Evolutionary conservation across 2,113 vertebrate genomes (phyloP).

Genomic region (Cyanistes caeruleus): DNA sequence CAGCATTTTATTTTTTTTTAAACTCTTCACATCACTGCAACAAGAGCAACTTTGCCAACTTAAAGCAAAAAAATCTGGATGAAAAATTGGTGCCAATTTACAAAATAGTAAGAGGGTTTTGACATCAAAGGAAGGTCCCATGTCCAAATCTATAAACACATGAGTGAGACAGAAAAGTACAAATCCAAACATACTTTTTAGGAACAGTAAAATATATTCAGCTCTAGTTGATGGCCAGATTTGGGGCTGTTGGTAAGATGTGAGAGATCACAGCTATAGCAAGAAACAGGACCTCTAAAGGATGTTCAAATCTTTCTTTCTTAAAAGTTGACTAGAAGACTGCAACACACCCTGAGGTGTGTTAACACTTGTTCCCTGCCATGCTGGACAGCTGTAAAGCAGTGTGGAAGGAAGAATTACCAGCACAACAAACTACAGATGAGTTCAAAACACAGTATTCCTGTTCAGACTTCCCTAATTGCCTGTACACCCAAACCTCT

Average conservation of each 20-base stretch:
- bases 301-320: not conserved
- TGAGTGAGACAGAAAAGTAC: rapidly evolving
- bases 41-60: not conserved
- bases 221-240: not conserved
- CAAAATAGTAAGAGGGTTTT: not conserved
- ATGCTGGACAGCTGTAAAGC: not conserved
- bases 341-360: not conserved
- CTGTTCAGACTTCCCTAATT: not conserved
- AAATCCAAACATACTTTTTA: not conserved
- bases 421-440: not conserved
- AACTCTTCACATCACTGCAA: not conserved
- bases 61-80: not conserved
- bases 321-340: not conserved
- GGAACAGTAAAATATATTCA: not conserved
- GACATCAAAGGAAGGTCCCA: not conserved
- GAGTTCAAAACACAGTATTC: not conserved
- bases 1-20: not conserved
- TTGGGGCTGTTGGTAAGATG: not conserved
- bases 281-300: not conserved
- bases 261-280: not conserved
- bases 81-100: not conserved
- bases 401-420: not conserved
- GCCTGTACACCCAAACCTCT: not conserved
- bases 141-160: not conserved
- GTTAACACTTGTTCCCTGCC: not conserved